These are phyloP conservation scores for Meriones psammophilus DNA, from an alignment of 2,797 vertebrate genomes.

Conservation along the genomic window DNA sequence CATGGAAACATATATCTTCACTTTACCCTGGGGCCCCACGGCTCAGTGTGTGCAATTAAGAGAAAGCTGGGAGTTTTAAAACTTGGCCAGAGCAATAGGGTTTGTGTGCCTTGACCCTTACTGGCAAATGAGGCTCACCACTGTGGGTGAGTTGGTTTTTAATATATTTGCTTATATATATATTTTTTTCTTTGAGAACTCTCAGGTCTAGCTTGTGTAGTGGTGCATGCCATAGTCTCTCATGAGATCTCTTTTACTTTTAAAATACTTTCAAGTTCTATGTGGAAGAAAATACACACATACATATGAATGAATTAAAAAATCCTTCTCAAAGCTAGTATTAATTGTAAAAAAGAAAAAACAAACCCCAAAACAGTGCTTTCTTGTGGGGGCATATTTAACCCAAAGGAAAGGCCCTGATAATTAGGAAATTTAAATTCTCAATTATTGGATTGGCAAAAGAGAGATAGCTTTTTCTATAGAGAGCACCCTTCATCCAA, in stretches of 20 bases:
- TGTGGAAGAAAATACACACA: background rate
- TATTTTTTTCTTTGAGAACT: conserved; percentile 18
- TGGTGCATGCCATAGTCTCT: background rate
- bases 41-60: background rate
- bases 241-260: background rate
- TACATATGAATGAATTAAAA: conserved; percentile 2
- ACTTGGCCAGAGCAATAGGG: background rate
- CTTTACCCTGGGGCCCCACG: background rate
- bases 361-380: background rate
- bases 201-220: background rate
- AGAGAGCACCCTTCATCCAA: background rate
- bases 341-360: conserved; percentile 36
- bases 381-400: conserved; percentile 44
- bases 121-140: background rate
- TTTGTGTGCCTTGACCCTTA: background rate
- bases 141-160: background rate
- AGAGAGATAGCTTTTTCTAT: background rate
- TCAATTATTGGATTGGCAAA: conserved; percentile 9
- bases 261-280: conserved; percentile 37
- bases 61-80: background rate
- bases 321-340: conserved; percentile 5
- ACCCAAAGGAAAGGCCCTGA: background rate
- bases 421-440: conserved; percentile 60
- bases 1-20: background rate
- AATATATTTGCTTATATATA: background rate